Evolutionary conservation across 2,113 vertebrate genomes (phyloP), one percentile per base, ranked within the genome.

Genomic region (Pachycephala philippinensis): DNA sequence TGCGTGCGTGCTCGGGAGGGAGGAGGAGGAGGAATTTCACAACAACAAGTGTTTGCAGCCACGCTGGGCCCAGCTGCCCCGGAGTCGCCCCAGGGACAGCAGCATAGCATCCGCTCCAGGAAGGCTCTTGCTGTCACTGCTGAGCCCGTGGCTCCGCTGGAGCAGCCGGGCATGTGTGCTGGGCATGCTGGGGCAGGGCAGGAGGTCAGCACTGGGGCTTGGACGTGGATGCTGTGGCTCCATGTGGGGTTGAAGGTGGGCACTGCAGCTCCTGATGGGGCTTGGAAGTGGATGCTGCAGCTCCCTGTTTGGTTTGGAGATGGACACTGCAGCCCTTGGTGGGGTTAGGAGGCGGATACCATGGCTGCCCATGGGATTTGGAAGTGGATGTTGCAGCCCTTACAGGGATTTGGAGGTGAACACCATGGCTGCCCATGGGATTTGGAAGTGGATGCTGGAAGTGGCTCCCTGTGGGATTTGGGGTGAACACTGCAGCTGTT

Each of bases 21-120:
- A 91, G 91, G 89, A 95, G 94, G 87, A 94, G 89, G 81, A 96
- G 82, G 90, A 96, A 95, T 95, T 96, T 96, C 93, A 86, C 90
- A 95, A 93, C 90, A 95, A 95, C 93, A 96, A 97, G 95, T 96
- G 93, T 94, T 94, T 72, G 90, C 71, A 74, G 82, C 85, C 90
- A 45, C 63, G 1, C 79, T 74, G 71, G 79, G 83, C 95, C 90
- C 93, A 86, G 95, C 95, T 95, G 92, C 90, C 95, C 88, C n/a
- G 5, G 65, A 82, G 61, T 74, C 0, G 8, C 90, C 92, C 42
- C 35, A 8, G 80, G 75, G 72, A 71, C 15, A 8, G 65, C 14
- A 7, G 72, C 93, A n/a, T 37, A 56, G 71, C 72, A 61, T 77
- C 80, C 49, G 3, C 49, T 1, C 7, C 54, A 28, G 27, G 31